Percentiles rank a stretch among this genome's conserved stretches.
Evolutionary conservation across 2,888 invertebrate species (phyloP).

Genomic region (Sphecodes monilicornis): DNA sequence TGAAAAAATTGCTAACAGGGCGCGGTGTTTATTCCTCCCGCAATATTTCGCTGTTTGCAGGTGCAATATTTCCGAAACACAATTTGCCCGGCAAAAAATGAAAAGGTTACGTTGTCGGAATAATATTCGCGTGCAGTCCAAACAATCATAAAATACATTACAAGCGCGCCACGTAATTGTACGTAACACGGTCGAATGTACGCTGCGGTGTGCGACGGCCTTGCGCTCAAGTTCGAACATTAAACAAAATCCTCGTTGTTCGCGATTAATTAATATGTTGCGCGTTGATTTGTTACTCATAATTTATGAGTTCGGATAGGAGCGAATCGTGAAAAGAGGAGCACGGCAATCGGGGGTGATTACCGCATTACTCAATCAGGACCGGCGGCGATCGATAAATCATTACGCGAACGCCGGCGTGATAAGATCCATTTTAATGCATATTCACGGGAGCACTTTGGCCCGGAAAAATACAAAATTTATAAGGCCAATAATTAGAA

Average conservation of each 20-base stretch:
- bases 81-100: not conserved
- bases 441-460: not conserved
- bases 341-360: slow-evolving; percentile 3
- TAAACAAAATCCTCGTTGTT: slow-evolving; percentile 45
- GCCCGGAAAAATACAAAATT: not conserved
- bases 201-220: not conserved
- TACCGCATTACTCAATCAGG: slow-evolving; percentile 33
- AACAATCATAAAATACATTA: slow-evolving; percentile 38
- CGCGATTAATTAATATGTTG: slow-evolving; percentile 47
- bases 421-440: slow-evolving; percentile 8
- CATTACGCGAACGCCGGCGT: slow-evolving; percentile 14
- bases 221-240: slow-evolving; percentile 12
- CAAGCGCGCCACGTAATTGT: not conserved
- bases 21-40: not conserved
- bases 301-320: not conserved
- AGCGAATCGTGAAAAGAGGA: not conserved
- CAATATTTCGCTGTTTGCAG: not conserved
- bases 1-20: not conserved
- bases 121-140: slow-evolving; percentile 16
- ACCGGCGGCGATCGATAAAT: slow-evolving; percentile 43
- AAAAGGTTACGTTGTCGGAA: not conserved
- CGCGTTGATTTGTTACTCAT: slow-evolving; percentile 33
- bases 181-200: not conserved
- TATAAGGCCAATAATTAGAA: slow-evolving; percentile 3
- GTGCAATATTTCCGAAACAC: slow-evolving; percentile 14